These are phyloP conservation scores for Acheta domesticus DNA, from an alignment of 2,888 invertebrate species.

Conservation along the genomic window DNA sequence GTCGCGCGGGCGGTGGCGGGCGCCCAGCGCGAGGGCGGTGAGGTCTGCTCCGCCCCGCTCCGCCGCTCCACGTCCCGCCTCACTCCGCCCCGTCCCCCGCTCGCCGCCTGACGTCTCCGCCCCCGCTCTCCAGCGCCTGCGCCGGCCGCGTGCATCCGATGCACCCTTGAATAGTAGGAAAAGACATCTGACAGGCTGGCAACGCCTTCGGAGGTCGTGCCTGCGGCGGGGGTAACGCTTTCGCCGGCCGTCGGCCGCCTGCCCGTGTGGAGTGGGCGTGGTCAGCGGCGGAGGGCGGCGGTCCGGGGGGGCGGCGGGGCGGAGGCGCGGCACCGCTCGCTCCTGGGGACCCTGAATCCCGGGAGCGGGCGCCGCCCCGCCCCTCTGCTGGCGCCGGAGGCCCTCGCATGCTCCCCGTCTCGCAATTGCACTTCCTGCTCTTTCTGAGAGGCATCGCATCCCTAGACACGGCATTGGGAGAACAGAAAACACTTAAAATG, in stretches of 20 bases:
- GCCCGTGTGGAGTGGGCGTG: no score
- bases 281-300: no score
- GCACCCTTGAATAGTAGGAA: no score
- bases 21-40: not conserved
- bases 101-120: not conserved
- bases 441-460: not conserved
- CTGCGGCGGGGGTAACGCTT: no score
- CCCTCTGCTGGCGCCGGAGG: not conserved
- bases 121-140: no score
- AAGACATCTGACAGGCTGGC: no score
- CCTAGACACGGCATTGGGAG: conserved; percentile 10
- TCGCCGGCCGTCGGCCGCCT: no score
- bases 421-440: not conserved
- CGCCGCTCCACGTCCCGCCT: not conserved
- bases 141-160: no score
- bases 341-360: not conserved
- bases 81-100: not conserved
- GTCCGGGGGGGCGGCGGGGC: no score
- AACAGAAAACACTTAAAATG: not conserved
- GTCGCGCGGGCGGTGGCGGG: not conserved
- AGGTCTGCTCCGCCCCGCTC: not conserved
- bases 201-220: no score
- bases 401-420: not conserved
- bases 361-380: not conserved
- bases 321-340: not conserved